phyloP scores from a whole-genome alignment of 2,113 vertebrate species.

The Malaclemys terrapin region DNA sequence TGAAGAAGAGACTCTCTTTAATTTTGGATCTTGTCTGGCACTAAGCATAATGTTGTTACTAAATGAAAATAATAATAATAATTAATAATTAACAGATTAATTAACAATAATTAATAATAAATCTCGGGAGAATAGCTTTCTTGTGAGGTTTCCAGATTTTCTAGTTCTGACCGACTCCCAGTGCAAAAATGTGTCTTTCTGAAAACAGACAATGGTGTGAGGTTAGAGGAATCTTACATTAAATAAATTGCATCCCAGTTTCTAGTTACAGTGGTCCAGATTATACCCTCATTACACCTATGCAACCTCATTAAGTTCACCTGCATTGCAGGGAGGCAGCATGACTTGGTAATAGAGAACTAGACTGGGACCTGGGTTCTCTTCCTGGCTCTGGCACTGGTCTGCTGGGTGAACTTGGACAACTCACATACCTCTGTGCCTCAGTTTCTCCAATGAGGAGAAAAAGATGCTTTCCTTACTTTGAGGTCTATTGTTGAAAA shows the following conservation, averaged over 20 bases:
- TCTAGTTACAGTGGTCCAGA: not conserved
- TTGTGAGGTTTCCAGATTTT: not conserved
- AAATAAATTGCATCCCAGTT: not conserved
- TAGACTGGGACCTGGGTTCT: not conserved
- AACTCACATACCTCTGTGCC: rapidly evolving
- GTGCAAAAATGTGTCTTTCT: not conserved
- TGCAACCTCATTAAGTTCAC: not conserved
- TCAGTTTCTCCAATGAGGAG: not conserved
- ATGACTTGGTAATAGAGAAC: rapidly evolving
- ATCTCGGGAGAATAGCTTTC: not conserved
- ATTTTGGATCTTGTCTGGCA: not conserved
- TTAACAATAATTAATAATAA: not conserved
- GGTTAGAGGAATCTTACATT: not conserved
- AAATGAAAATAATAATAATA: not conserved
- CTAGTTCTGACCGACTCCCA: not conserved
- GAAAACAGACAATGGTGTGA: not conserved
- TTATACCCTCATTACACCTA: rapidly evolving
- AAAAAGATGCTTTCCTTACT: not conserved
- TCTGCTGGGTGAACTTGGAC: rapidly evolving
- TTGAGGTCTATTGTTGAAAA: not conserved
- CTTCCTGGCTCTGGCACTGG: not conserved
- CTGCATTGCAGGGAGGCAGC: not conserved
- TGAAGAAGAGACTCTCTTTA: not conserved
- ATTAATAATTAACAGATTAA: not conserved
- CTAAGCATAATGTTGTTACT: not conserved